Conservation (phyloP, 2,888 invertebrate species). For the Punctoribates punctum region DNA sequence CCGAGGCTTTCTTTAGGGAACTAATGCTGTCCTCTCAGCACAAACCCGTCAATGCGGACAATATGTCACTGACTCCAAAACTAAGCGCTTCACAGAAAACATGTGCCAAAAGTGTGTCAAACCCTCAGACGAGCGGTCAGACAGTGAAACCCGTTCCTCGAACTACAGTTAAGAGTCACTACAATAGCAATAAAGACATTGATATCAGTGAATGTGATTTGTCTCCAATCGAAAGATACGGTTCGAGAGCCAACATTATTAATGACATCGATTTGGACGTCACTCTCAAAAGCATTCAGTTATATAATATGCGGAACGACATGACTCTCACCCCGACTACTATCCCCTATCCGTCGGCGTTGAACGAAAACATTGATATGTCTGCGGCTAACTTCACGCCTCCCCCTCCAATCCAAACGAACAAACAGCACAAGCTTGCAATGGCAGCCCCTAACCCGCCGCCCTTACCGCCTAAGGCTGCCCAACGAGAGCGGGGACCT, state of each 20-base stretch:
- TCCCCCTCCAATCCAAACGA: constrained; percentile 12
- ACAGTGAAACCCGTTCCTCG: background rate
- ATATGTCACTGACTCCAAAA: background rate
- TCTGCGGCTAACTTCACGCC: background rate
- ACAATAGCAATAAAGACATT: background rate
- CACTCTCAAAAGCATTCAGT: constrained; percentile 15
- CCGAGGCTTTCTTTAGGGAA: constrained; percentile 36
- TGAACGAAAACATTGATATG: background rate
- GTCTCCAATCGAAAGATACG: background rate
- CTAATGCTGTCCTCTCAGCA: constrained; percentile 10
- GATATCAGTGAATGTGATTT: constrained; percentile 8
- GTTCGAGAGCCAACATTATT: background rate
- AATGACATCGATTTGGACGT: constrained; percentile 25
- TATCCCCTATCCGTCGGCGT: background rate
- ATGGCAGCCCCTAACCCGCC: constrained; percentile 57
- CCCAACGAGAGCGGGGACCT: background rate
- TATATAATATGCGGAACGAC: constrained; percentile 11
- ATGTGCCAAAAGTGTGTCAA: background rate
- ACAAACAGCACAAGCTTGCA: constrained; percentile 1
- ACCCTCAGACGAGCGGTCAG: background rate
- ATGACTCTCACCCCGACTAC: background rate
- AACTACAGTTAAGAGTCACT: background rate
- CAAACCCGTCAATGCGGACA: background rate
- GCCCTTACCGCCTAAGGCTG: constrained; percentile 69
- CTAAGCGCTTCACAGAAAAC: background rate